Conservation (phyloP, 2,113 vertebrate genomes). For the Hassar affinis region DNA sequence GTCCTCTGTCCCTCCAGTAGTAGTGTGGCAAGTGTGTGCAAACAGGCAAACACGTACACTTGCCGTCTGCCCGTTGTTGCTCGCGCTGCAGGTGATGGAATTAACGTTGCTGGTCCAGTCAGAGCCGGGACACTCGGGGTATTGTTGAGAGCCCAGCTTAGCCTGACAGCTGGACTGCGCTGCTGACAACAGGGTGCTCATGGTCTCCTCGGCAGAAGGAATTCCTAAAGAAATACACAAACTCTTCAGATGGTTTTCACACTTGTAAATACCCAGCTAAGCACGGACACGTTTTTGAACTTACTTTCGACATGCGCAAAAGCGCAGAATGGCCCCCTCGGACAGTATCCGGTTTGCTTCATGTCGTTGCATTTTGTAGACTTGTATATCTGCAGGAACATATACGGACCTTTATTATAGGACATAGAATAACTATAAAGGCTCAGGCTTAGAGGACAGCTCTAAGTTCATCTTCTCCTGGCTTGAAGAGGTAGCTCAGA, state of each 20-base stretch:
- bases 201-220: constrained; percentile 77
- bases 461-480: neutral
- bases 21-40: neutral
- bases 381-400: constrained; percentile 84
- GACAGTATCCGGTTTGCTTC: constrained; percentile 88
- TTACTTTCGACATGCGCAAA: constrained; percentile 90
- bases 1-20: neutral
- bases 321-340: constrained; percentile 89
- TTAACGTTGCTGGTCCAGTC: constrained; percentile 80
- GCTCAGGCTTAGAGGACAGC: neutral
- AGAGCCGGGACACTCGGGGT: constrained; percentile 76
- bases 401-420: neutral
- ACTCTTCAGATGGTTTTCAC: neutral
- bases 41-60: constrained; percentile 72
- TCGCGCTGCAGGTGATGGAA: constrained; percentile 64
- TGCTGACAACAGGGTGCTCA: constrained; percentile 74
- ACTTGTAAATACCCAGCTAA: neutral
- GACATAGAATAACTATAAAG: neutral
- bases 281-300: constrained; percentile 50
- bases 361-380: constrained; percentile 94
- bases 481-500: too few species aligned
- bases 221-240: constrained; percentile 66
- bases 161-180: constrained; percentile 74
- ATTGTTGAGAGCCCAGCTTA: constrained; percentile 72
- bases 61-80: constrained; percentile 77